A percentile compares a stretch with the other conserved stretches of the same genome.
These are phyloP conservation scores for Pygocentrus nattereri DNA, from an alignment of 2,797 vertebrate species.

Conservation along the genomic window DNA sequence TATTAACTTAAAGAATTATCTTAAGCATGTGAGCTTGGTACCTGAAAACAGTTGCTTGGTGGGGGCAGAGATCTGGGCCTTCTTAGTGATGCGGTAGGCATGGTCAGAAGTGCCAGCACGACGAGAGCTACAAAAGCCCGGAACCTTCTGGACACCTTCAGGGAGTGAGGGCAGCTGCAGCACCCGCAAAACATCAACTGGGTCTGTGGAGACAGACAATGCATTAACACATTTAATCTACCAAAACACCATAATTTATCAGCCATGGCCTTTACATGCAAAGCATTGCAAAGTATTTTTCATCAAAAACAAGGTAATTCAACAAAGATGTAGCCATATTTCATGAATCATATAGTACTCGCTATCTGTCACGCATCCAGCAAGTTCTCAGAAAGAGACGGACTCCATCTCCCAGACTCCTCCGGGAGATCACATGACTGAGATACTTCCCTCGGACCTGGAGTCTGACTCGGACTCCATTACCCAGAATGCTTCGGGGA, in stretches of 20 bases:
- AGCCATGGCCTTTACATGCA: not conserved
- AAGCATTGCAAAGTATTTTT: not conserved
- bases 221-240: not conserved
- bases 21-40: slow-evolving; percentile 54
- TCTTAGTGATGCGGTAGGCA: slow-evolving; percentile 87
- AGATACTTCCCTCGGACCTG: too few species aligned
- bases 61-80: slow-evolving; percentile 91
- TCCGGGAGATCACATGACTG: too few species aligned
- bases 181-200: slow-evolving; percentile 85
- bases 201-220: slow-evolving; percentile 63
- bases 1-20: not conserved
- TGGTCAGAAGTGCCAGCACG: slow-evolving; percentile 78
- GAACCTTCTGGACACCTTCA: slow-evolving; percentile 85
- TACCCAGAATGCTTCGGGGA: too few species aligned
- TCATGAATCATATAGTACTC: not conserved
- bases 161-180: slow-evolving; percentile 88
- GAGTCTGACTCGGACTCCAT: too few species aligned
- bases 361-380: too few species aligned
- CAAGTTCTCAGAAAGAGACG: too few species aligned
- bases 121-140: slow-evolving; percentile 84
- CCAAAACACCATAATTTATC: not conserved
- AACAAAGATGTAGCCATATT: not conserved
- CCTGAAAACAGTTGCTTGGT: slow-evolving; percentile 93
- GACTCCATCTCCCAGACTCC: too few species aligned
- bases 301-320: not conserved